Evolutionary conservation across 2,888 invertebrate genomes (phyloP).

Genomic region (Glaucopsyche alexis): DNA sequence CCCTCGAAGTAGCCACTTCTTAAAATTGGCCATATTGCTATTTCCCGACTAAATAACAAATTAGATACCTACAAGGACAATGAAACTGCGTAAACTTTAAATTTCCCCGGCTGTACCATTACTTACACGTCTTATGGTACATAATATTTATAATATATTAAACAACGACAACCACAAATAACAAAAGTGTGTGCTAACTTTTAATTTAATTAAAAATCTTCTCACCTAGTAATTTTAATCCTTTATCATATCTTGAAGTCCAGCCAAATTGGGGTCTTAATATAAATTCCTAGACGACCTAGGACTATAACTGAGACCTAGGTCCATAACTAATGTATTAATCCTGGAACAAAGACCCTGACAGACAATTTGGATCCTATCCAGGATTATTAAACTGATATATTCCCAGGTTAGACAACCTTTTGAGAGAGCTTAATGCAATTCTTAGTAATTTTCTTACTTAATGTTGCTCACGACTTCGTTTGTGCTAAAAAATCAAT

Average conservation of each 20-base stretch:
- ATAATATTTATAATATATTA: too few relatives aligned
- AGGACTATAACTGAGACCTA: background rate
- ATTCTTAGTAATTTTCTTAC: background rate
- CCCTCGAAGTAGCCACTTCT: too few relatives aligned
- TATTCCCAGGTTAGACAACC: background rate
- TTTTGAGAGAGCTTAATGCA: background rate
- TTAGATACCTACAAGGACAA: too few relatives aligned
- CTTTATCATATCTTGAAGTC: conserved; percentile 4
- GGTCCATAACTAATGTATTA: conserved; percentile 11
- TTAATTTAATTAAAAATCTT: background rate
- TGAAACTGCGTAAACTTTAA: too few relatives aligned
- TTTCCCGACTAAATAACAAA: too few relatives aligned
- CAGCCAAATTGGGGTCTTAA: background rate
- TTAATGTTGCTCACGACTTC: too few relatives aligned
- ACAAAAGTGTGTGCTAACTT: too few relatives aligned
- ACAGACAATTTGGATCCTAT: conserved; percentile 6
- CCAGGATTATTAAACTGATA: conserved; percentile 9
- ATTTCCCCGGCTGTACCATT: too few relatives aligned
- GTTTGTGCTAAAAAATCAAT: too few relatives aligned
- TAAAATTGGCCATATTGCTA: too few relatives aligned
- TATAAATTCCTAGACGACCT: background rate
- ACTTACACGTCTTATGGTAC: too few relatives aligned
- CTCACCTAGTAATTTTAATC: conserved; percentile 18
- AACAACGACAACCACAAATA: too few relatives aligned
- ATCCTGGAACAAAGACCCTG: background rate